phyloP scores from a whole-genome alignment of 2,113 vertebrate genomes.

The Syngnathoides biaculeatus region DNA sequence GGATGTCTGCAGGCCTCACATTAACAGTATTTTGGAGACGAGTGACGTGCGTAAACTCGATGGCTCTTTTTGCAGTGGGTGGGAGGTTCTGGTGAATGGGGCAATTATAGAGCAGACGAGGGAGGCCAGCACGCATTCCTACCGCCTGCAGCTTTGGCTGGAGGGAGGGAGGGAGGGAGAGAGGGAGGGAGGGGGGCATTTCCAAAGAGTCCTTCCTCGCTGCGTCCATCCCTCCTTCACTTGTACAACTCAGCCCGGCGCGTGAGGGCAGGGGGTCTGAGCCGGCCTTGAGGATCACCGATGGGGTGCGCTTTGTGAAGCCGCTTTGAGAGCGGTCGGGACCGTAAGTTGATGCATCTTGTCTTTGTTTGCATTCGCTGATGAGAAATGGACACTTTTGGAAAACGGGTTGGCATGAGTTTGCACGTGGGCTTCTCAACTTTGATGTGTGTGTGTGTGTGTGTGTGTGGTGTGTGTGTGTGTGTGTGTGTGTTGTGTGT shows the following conservation, averaged over 20 bases:
- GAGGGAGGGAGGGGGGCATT: slow-evolving; percentile 10
- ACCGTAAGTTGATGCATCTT: neutral
- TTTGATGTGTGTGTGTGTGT: too few relatives aligned
- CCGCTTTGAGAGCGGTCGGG: neutral
- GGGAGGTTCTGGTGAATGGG: slow-evolving; percentile 5
- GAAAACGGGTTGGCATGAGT: neutral
- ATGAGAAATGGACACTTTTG: neutral
- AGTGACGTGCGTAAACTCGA: slow-evolving; percentile 46
- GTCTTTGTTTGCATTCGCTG: neutral
- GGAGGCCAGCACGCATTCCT: slow-evolving; percentile 57
- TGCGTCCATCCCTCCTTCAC: slow-evolving; percentile 20
- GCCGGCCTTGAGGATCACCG: neutral
- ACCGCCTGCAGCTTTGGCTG: slow-evolving; percentile 51
- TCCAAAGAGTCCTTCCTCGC: slow-evolving; percentile 45
- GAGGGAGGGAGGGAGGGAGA: slow-evolving; percentile 43
- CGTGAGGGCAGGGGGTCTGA: neutral
- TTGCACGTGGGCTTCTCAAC: slow-evolving; percentile 4
- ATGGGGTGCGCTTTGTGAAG: neutral
- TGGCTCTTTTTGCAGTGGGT: slow-evolving; percentile 27
- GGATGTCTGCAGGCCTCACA: neutral
- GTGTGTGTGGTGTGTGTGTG: too few relatives aligned
- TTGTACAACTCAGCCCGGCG: slow-evolving; percentile 57
- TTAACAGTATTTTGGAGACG: slow-evolving; percentile 8
- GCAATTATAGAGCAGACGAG: slow-evolving; percentile 51
- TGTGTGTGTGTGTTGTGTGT: too few relatives aligned